Conservation (phyloP, 1,140 invertebrate species). For the Bilobella aurantiaca region DNA sequence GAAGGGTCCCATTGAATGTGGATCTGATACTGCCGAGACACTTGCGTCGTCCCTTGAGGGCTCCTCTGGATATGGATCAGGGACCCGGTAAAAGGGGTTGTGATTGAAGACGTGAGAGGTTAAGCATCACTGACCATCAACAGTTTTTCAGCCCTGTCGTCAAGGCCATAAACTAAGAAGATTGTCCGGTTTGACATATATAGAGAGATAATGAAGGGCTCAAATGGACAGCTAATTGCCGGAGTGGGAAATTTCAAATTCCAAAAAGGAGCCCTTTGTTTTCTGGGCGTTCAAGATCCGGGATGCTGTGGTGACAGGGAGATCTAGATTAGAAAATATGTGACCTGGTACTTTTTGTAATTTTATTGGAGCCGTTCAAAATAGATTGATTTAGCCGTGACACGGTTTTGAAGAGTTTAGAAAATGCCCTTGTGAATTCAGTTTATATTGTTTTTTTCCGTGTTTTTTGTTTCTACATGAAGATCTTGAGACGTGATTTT, state of each 20-base stretch:
- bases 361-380: no score
- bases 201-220: conserved; percentile 19
- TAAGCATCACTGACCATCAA: not conserved
- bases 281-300: not conserved
- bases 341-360: no score
- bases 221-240: conserved; percentile 33
- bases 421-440: not conserved
- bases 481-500: no score
- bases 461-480: no score
- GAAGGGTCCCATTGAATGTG: not conserved
- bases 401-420: not conserved
- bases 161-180: not conserved
- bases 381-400: no score
- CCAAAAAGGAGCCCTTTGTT: not conserved
- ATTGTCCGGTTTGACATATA: conserved; percentile 22
- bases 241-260: not conserved
- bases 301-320: not conserved
- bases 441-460: no score
- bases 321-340: not conserved
- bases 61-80: not conserved
- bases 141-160: not conserved
- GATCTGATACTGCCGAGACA: not conserved
- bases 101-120: not conserved
- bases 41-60: not conserved
- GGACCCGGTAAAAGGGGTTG: no score